Evolutionary conservation across 2,888 invertebrate genomes (phyloP), one percentile per base, ranked within the genome.

Genomic region (Tinea trinotella): DNA sequence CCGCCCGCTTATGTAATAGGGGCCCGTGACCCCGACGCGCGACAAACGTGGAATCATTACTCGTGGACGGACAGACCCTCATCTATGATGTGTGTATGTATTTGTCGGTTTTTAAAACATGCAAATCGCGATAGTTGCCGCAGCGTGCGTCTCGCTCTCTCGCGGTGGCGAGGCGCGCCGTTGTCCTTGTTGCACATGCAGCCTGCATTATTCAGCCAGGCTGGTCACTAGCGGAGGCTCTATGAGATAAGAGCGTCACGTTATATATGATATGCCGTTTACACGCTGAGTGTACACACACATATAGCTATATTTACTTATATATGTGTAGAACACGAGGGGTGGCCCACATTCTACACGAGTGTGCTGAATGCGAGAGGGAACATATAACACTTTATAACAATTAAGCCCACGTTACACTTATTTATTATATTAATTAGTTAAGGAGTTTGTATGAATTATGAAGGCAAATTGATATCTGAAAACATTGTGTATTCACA

Each of bases 61-160:
- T 19, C 40, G 40, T 40, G 40, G 40, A 40, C 40, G 40, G 40
- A 46, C 19, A 46, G 18, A 46, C 46, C 46, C 46, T 46, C 46
- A 19, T 46, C 46, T 46, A 46, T 46, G 15, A 46, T 46, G 46
- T 46, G 46, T 46, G 46, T 46, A 46, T 17, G 46, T 46, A 46
- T 46, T 40, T 12, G 19, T 19, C 46, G 46, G n/a, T 46, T 46
- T 19, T 18, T 17, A 46, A 19, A 19, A 19, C 46, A 46, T 46
- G 19, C 46, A 46, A 46, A 46, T 46, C 19, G 57, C 53, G 60
- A 56, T 56, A 64, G 66, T 66, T 65, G 71, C 74, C 77, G 77
- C 79, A 76, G 74, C 72, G 68, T 62, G 60, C 66, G 66, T 78
- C 77, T 62, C 72, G 59, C 66, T 79, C 76, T 59, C 68, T 60